phyloP scores from a whole-genome alignment of 1,140 invertebrate genomes.

The Diorhabda carinulata region DNA sequence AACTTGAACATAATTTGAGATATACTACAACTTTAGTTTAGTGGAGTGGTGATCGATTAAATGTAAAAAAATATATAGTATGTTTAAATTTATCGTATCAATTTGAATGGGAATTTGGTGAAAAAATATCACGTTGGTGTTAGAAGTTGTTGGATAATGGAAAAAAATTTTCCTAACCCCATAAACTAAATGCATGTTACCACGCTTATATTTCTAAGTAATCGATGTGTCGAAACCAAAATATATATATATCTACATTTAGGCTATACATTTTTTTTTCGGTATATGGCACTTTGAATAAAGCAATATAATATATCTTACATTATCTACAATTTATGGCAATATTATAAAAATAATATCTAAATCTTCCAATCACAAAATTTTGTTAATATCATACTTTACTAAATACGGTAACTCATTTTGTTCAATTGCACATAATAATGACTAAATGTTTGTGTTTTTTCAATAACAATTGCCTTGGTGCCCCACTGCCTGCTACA shows the following conservation, averaged over 20 bases:
- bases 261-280: slow-evolving; percentile 23
- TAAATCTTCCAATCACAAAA: slow-evolving; percentile 35
- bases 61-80: no score
- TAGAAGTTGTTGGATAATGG: no score
- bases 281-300: slow-evolving; percentile 37
- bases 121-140: no score
- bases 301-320: slow-evolving; percentile 35
- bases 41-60: no score
- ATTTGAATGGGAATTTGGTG: no score
- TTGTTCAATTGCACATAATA: slow-evolving; percentile 16
- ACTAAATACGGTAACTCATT: slow-evolving; percentile 16
- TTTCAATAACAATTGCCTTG: slow-evolving; percentile 30
- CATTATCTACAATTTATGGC: slow-evolving; percentile 31
- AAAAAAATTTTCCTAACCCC: neutral
- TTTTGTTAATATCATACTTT: slow-evolving; percentile 14
- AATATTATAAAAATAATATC: slow-evolving; percentile 38
- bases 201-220: slow-evolving; percentile 12
- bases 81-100: no score
- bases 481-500: slow-evolving; percentile 42
- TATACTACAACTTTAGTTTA: no score
- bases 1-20: no score
- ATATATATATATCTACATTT: slow-evolving; percentile 28
- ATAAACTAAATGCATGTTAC: slow-evolving; percentile 38
- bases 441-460: slow-evolving; percentile 22
- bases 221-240: slow-evolving; percentile 43